Evolutionary conservation across 1,140 invertebrate genomes (phyloP).

Genomic region (Gerris buenoi): DNA sequence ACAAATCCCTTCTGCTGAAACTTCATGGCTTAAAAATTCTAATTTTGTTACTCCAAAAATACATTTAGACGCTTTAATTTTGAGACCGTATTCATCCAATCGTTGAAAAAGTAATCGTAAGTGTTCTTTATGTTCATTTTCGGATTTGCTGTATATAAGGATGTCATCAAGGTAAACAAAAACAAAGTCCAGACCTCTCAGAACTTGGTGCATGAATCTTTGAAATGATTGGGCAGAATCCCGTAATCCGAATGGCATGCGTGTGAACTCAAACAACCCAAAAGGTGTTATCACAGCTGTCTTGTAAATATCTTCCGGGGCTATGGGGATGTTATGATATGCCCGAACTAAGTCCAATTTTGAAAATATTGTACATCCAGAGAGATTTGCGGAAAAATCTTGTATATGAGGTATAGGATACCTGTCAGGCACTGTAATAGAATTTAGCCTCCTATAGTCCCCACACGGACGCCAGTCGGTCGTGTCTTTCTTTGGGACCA

Average conservation of each 20-base stretch:
- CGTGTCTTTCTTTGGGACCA: conserved; percentile 30
- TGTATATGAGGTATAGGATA: conserved; percentile 26
- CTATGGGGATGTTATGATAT: conserved; percentile 32
- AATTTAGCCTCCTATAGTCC: conserved; percentile 34
- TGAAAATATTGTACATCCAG: conserved; percentile 30
- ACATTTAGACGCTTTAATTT: background rate
- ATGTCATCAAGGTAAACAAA: conserved; percentile 34
- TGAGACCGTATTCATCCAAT: background rate
- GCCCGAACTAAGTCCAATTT: conserved; percentile 33
- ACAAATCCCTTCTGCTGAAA: no score
- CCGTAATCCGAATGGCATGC: conserved; percentile 29
- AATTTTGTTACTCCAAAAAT: no score
- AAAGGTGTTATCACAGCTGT: conserved; percentile 26
- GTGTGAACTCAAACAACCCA: conserved; percentile 16
- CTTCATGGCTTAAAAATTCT: no score
- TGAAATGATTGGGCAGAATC: conserved; percentile 32
- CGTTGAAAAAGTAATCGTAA: background rate
- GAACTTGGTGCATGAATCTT: conserved; percentile 27
- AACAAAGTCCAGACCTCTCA: conserved; percentile 24
- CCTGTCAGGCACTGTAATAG: conserved; percentile 26
- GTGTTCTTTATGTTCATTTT: background rate
- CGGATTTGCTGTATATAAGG: conserved; percentile 19
- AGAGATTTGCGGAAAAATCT: conserved; percentile 1
- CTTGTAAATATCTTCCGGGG: conserved; percentile 25
- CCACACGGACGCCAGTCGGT: conserved; percentile 29